A percentile compares a stretch with the other conserved stretches of the same genome.
Evolutionary conservation across 2,888 invertebrate genomes (phyloP).

Genomic region (Eutolmus rufibarbis): DNA sequence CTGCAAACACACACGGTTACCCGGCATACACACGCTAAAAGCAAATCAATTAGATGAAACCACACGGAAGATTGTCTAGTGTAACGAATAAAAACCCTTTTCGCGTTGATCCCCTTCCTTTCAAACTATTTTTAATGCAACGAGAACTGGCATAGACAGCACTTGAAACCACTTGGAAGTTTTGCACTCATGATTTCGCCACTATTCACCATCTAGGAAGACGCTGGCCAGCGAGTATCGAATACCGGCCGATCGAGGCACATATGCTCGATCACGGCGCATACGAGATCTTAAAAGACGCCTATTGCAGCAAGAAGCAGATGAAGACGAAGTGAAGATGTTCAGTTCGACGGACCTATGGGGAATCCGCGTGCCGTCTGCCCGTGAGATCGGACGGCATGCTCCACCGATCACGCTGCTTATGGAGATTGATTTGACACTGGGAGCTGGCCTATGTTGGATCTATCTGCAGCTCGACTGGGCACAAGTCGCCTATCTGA

Average conservation of each 20-base stretch:
- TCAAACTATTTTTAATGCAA: slow-evolving; percentile 9
- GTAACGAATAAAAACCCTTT: not conserved
- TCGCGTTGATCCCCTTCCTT: not conserved
- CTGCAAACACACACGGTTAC: not conserved
- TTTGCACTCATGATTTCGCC: slow-evolving; percentile 37
- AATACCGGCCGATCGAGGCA: not conserved
- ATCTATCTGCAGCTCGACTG: not conserved
- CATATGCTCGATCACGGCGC: not conserved
- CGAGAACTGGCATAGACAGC: not conserved
- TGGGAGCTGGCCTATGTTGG: slow-evolving; percentile 4
- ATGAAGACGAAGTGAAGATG: not conserved
- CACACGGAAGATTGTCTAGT: not conserved
- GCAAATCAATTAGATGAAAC: slow-evolving; percentile 16
- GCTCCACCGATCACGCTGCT: slow-evolving; percentile 26
- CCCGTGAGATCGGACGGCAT: not conserved
- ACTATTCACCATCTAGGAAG: not conserved
- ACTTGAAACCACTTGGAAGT: slow-evolving; percentile 25
- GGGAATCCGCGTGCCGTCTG: not conserved
- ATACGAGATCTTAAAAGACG: not conserved
- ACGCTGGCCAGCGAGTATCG: not conserved
- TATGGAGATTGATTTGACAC: slow-evolving; percentile 46
- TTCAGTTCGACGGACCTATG: not conserved
- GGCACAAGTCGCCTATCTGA: not conserved
- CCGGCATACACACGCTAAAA: not conserved
- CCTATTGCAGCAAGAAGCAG: not conserved